Evolutionary conservation across 2,888 invertebrate species (phyloP).

Genomic region (Subacronicta megacephala): DNA sequence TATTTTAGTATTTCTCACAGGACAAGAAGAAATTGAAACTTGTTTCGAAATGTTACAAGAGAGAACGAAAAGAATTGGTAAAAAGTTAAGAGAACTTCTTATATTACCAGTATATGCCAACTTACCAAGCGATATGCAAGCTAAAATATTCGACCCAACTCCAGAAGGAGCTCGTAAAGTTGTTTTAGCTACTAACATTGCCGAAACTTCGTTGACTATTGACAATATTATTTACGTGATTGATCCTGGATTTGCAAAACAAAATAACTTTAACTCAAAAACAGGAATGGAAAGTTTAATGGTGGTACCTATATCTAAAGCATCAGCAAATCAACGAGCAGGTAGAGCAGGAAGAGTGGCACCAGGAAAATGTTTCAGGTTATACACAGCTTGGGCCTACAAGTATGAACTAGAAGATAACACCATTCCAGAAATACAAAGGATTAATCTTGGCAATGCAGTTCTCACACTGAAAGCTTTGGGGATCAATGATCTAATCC

Average conservation of each 20-base stretch:
- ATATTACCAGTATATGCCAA: conserved; percentile 99
- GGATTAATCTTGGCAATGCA: conserved; percentile 99
- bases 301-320: conserved; percentile 99
- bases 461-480: conserved; percentile 98
- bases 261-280: conserved; percentile 99
- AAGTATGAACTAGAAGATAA: conserved; percentile 99
- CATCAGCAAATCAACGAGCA: conserved; percentile 99
- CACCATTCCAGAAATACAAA: conserved; percentile 99
- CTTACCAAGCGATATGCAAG: conserved; percentile 99
- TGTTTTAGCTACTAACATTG: conserved; percentile 99
- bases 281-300: conserved; percentile 99
- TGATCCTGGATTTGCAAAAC: conserved; percentile 99
- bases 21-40: conserved; percentile 97
- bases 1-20: conserved; percentile 98
- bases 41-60: conserved; percentile 97
- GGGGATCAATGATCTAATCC: conserved; percentile 98
- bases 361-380: conserved; percentile 98
- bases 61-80: conserved; percentile 96
- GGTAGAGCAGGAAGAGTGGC: conserved; percentile 98
- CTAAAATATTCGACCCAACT: conserved; percentile 99
- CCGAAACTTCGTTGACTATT: conserved; percentile 99
- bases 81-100: conserved; percentile 97
- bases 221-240: conserved; percentile 99
- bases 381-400: conserved; percentile 99
- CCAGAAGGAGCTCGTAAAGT: conserved; percentile 99